Evolutionary conservation across 2,888 invertebrate genomes (phyloP).

Genomic region (Actias luna): DNA sequence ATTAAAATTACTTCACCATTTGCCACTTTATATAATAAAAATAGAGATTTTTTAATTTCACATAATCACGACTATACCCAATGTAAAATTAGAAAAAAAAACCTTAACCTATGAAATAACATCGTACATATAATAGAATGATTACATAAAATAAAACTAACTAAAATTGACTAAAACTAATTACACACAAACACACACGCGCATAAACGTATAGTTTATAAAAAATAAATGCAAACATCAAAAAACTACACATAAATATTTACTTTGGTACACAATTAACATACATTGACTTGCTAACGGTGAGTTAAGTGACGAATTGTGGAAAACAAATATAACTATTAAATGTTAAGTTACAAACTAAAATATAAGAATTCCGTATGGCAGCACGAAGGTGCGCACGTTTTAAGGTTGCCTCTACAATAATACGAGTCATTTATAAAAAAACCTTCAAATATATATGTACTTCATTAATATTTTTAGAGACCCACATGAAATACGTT

Average conservation of each 20-base stretch:
- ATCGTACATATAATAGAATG: neutral
- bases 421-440: no score
- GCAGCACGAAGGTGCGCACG: neutral
- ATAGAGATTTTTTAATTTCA: slow-evolving; percentile 1
- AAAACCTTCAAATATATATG: neutral
- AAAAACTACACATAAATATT: slow-evolving; percentile 1
- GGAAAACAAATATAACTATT: neutral
- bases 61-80: neutral
- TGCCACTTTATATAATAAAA: slow-evolving; percentile 7
- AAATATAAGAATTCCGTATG: slow-evolving; percentile 2
- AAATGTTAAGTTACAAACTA: neutral
- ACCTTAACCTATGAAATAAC: neutral
- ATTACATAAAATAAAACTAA: neutral
- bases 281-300: slow-evolving; percentile 5
- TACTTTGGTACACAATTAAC: slow-evolving; percentile 17
- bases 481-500: no score
- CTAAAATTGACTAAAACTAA: neutral
- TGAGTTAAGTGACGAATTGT: slow-evolving; percentile 6
- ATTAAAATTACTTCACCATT: slow-evolving; percentile 7
- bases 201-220: neutral
- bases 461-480: no score
- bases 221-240: slow-evolving; percentile 10
- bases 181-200: neutral
- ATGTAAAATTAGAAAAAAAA: neutral
- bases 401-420: neutral